A percentile compares a stretch with the other conserved stretches of the same genome.
phyloP scores from a whole-genome alignment of 2,113 vertebrate genomes.

The Pseudopodoces humilis region DNA sequence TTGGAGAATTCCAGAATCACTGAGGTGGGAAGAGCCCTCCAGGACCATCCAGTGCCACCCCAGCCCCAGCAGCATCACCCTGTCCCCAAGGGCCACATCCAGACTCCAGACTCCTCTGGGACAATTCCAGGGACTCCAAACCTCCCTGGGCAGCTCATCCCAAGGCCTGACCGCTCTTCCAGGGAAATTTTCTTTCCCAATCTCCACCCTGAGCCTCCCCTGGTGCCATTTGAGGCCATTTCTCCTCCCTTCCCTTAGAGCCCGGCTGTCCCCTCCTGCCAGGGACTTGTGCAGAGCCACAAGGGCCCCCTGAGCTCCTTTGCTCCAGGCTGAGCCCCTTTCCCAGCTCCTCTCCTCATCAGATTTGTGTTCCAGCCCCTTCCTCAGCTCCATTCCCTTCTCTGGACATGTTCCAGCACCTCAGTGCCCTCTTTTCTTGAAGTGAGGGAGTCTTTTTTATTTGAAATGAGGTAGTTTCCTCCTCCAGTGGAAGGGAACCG shows the following conservation, averaged over 20 bases:
- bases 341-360: not conserved
- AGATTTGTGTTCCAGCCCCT: not conserved
- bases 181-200: not conserved
- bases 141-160: not conserved
- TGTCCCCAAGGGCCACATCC: not conserved
- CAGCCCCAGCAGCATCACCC: not conserved
- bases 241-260: not conserved
- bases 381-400: not conserved
- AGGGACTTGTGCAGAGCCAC: not conserved
- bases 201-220: fast-evolving
- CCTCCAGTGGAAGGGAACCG: not conserved
- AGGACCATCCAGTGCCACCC: fast-evolving
- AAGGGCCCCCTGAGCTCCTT: not conserved
- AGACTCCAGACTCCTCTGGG: not conserved
- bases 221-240: not conserved
- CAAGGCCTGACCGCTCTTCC: not conserved
- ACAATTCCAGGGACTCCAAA: not conserved
- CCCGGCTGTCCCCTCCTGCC: not conserved
- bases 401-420: not conserved
- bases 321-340: not conserved
- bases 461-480: not conserved
- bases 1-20: not conserved
- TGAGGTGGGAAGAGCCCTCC: fast-evolving
- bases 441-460: not conserved
- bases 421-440: not conserved